Percentiles rank a stretch among this genome's conserved stretches.
phyloP scores from a whole-genome alignment of 2,113 vertebrate species.

The Bubo blakistoni region DNA sequence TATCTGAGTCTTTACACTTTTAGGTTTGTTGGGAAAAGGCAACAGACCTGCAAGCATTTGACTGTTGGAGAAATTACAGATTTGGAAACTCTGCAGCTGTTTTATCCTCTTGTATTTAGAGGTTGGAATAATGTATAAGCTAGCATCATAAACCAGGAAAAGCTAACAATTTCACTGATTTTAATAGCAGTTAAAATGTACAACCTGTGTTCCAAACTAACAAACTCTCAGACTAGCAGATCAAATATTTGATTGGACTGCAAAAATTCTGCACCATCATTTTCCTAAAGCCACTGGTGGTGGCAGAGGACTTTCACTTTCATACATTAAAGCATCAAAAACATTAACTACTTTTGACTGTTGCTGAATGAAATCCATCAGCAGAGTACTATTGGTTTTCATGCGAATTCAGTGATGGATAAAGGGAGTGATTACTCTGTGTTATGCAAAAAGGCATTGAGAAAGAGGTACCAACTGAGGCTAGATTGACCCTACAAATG shows the following conservation, averaged over 20 bases:
- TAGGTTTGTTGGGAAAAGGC: neutral
- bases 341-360: neutral
- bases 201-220: neutral
- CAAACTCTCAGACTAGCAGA: neutral
- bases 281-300: neutral
- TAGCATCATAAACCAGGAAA: neutral
- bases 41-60: neutral
- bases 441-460: neutral
- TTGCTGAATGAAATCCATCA: neutral
- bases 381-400: neutral
- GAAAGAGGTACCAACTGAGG: neutral
- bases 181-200: neutral
- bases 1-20: neutral
- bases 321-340: neutral
- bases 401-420: neutral
- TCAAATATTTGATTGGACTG: neutral
- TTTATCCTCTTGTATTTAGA: neutral
- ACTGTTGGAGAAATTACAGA: neutral
- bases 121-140: neutral
- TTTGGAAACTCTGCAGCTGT: neutral
- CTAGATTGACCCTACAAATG: neutral
- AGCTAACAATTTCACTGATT: neutral
- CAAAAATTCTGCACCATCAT: neutral
- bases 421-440: neutral
- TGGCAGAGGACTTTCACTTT: neutral